Base-by-base conservation (phyloP, 1,140 invertebrate species). In the Andrena cerasifolii region DNA sequence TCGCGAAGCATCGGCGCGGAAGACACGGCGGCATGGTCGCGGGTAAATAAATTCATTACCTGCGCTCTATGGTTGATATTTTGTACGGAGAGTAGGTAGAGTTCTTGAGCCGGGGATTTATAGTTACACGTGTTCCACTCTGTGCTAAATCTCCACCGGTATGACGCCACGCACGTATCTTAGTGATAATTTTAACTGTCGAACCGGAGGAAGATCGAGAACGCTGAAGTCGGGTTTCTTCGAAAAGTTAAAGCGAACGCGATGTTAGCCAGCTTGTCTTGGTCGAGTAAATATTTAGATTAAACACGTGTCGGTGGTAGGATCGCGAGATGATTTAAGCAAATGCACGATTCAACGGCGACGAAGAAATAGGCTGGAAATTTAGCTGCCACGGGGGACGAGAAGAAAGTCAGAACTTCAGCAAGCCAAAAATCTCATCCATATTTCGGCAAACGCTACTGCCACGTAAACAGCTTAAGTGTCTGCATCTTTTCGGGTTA, bases 401-500 rank as follows among this genome's bases (percentile, higher is more conserved):
- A 47, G 65, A 72, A 45, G 72, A 71, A 73, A 72, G 21, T 61
- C 61, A 59, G 65, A 71, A 28, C 65, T 70, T 73, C 63, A 28
- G 28, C 66, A 59, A 77, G 71, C 10, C 36, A 10, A 10, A 80
- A 84, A 83, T 82, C 53, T 53, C 56, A 59, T 40, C 54, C 61
- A 82, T 78, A 79, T 75, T 78, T 72, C 66, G 49, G 62, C 75
- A 26, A 62, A 79, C 65, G 75, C 77, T 79, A 76, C 28, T 63
- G 65, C 79, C 85, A 78, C 74, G 82, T 80, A 87, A 88, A 89
- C 89, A 85, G 83, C 47, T 81, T 76, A 77, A 84, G 82, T 86
- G 84, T 87, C 88, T 85, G 76, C 62, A 70, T 56, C 82, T 81
- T 78, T 76, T 54, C 68, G 73, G 67, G 74, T 49, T 88, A 87